Base-by-base conservation (phyloP, 1,140 invertebrate genomes). In the Panagrolaimus sp. region DNA sequence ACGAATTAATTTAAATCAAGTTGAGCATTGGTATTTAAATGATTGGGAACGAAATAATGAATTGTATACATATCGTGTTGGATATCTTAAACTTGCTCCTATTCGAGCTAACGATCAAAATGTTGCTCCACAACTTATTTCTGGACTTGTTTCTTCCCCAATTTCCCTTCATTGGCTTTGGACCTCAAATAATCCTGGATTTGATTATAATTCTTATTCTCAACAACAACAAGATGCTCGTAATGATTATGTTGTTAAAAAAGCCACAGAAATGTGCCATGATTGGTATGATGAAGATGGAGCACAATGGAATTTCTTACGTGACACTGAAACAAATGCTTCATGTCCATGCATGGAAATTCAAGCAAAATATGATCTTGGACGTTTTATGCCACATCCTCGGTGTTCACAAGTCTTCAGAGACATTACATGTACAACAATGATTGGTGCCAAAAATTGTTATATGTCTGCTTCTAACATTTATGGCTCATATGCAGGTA, bases 351-450 rank as follows among this genome's bases (percentile, higher is more conserved):
- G 80, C 66, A 70, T 83, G 51, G 81, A 83, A 67, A 66, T 57
- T 27, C 80, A 82, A 65, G 80, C 80, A 4, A 73, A 77, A 65
- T 71, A 72, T 42, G 80, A 82, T 67, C 46, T 82, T 20, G 80
- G 80, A n/a, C 63, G 80, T n/a, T 82, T 83, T 63, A 82, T 82
- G 80, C 80, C 80, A 3, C 80, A 82, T 80, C 80, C 80, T 31
- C 71, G 80, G 23, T 82, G 80, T 66, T 83, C 81, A 20, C 79
- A 81, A 65, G 66, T 65, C 25, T 82, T 82, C 78, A 74, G 80
- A 64, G 81, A 82, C 62, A 75, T 82, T 62, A 82, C 81, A 42
- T 82, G 80, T 66, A 83, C 81, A 11, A 73, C 77, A 16, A 72
- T 69, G 20, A 83, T 82, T 63, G 80, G 80, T 13, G 79, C 80